These are phyloP conservation scores for Helobdella robusta DNA, from an alignment of 2,888 invertebrate species.

Conservation along the genomic window DNA sequence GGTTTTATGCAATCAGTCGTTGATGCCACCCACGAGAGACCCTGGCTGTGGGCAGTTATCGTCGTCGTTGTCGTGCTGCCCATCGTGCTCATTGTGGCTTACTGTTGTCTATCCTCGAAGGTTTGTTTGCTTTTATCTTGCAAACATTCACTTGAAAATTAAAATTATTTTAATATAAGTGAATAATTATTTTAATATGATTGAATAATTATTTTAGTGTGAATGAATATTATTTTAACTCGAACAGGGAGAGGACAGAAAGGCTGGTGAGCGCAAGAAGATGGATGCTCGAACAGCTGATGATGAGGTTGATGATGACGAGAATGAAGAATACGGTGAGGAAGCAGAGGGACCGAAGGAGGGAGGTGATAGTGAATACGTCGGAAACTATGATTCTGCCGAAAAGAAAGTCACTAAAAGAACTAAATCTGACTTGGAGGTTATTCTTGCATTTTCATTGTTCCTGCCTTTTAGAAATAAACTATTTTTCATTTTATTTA, in stretches of 20 bases:
- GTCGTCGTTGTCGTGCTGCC: conserved; percentile 68
- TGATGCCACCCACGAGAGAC: conserved; percentile 71
- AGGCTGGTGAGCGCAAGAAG: conserved; percentile 28
- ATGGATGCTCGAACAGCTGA: conserved; percentile 25
- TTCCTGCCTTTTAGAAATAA: too few relatives aligned
- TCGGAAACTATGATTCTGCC: background rate
- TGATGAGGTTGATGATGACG: conserved; percentile 26
- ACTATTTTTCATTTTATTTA: too few relatives aligned
- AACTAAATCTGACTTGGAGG: conserved; percentile 24
- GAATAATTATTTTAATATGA: too few relatives aligned
- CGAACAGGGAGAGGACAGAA: conserved; percentile 3
- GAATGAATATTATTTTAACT: background rate
- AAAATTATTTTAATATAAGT: background rate
- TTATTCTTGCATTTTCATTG: too few relatives aligned
- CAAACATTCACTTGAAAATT: too few relatives aligned
- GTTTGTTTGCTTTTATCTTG: too few relatives aligned
- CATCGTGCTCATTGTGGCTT: conserved; percentile 68
- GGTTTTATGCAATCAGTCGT: conserved; percentile 50
- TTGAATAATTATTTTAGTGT: background rate
- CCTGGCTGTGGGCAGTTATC: conserved; percentile 82
- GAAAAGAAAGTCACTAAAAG: conserved; percentile 15
- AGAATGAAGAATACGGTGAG: conserved; percentile 17
- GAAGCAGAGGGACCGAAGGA: conserved; percentile 16
- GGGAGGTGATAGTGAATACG: background rate
- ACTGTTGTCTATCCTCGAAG: conserved; percentile 59